A percentile compares a stretch with the other conserved stretches of the same genome.
phyloP scores from a whole-genome alignment of 2,888 invertebrate genomes.

The Stenodera caucasica region DNA sequence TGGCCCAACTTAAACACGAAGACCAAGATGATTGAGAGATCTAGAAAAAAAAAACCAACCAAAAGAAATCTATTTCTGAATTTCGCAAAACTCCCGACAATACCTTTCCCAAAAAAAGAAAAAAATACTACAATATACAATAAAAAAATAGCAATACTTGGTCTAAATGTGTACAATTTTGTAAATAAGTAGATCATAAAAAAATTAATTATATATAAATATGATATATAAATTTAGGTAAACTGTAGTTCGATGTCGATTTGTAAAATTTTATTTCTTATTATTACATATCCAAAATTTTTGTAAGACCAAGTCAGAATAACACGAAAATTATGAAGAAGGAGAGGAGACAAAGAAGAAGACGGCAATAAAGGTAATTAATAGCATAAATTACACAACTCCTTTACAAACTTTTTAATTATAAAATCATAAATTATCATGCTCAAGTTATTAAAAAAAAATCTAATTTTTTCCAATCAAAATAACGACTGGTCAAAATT shows the following conservation, averaged over 20 bases:
- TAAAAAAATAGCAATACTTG: slow-evolving; percentile 25
- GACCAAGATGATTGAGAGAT: slow-evolving; percentile 54
- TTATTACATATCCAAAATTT: slow-evolving; percentile 24
- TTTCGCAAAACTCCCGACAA: too few relatives aligned
- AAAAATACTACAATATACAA: neutral
- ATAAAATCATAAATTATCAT: slow-evolving; percentile 25
- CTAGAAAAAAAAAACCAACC: too few relatives aligned
- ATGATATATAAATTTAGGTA: slow-evolving; percentile 11
- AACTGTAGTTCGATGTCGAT: slow-evolving; percentile 30
- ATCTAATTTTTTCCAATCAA: too few relatives aligned
- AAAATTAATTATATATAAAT: slow-evolving; percentile 9
- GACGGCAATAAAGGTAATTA: slow-evolving; percentile 20
- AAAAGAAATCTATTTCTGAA: too few relatives aligned
- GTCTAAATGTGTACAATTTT: slow-evolving; percentile 25
- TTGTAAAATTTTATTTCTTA: slow-evolving; percentile 32
- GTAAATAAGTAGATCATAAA: slow-evolving; percentile 14
- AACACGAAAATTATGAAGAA: slow-evolving; percentile 18
- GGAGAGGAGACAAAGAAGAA: neutral
- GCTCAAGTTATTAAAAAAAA: neutral
- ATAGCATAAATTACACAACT: slow-evolving; percentile 16
- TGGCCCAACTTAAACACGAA: slow-evolving; percentile 53
- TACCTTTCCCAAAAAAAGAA: neutral
- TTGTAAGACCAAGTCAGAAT: slow-evolving; percentile 28
- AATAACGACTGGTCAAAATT: slow-evolving; percentile 31
- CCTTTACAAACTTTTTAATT: slow-evolving; percentile 28